phyloP scores from a whole-genome alignment of 2,113 vertebrate genomes.

The Menidia beryllina region DNA sequence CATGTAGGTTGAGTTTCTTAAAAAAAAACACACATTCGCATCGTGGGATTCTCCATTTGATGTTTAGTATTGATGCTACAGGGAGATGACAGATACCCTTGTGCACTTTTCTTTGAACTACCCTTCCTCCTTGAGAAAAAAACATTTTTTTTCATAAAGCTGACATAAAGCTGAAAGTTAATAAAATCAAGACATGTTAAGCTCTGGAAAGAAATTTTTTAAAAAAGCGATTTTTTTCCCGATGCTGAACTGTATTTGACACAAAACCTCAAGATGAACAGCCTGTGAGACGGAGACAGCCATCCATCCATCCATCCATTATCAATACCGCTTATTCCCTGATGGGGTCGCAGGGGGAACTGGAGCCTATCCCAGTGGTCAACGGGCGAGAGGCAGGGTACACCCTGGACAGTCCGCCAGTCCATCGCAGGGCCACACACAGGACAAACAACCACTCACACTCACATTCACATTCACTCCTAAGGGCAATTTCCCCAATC shows the following conservation, averaged over 20 bases:
- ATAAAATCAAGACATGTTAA: background rate
- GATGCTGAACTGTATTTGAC: slow-evolving; percentile 31
- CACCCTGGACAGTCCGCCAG: too few relatives aligned
- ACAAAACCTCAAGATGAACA: slow-evolving; percentile 49
- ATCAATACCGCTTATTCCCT: too few relatives aligned
- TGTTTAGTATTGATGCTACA: background rate
- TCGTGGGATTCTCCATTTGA: slow-evolving; percentile 4
- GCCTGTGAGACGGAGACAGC: slow-evolving; percentile 10
- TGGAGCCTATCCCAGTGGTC: too few relatives aligned
- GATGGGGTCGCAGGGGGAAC: too few relatives aligned
- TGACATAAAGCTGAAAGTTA: slow-evolving; percentile 3
- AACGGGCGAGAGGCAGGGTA: too few relatives aligned
- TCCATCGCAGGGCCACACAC: too few relatives aligned
- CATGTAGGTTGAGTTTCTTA: background rate
- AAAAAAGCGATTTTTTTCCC: too few relatives aligned
- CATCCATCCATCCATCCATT: too few relatives aligned
- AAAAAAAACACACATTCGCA: background rate
- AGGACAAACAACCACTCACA: too few relatives aligned
- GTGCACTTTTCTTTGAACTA: slow-evolving; percentile 2
- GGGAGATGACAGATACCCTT: slow-evolving; percentile 8
- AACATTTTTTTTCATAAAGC: slow-evolving; percentile 5
- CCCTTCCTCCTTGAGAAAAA: background rate
- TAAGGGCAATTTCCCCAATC: too few relatives aligned
- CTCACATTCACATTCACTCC: too few relatives aligned
- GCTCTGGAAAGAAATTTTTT: slow-evolving; percentile 24